Evolutionary conservation across 2,888 invertebrate species (phyloP), one percentile per base, ranked within the genome.

Genomic region (Diabrotica balteata): DNA sequence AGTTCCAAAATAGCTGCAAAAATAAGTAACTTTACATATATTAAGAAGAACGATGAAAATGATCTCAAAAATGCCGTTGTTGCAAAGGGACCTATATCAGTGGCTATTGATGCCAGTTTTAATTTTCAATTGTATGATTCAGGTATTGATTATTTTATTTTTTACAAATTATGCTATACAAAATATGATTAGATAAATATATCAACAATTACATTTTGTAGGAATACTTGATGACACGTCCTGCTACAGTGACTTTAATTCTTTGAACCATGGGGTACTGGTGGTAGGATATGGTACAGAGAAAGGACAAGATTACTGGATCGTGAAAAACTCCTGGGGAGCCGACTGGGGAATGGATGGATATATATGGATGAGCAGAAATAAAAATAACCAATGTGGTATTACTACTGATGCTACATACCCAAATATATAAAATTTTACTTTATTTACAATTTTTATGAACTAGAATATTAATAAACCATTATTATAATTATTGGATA

Each of bases 31-130:
- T 58, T 50, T 52, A 45, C 22, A 10, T 10, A 17, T 55, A 22
- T 64, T 2, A 61, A 45, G 9, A 32, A 32, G 22, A 60, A 60
- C 11, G 61, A 68, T 55, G 75, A 76, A 66, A 53, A 64, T 10
- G 61, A 66, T 8, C 54, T 76, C 9, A 66, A 73, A 66, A 60
- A 65, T 22, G 74, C 73, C 4, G 70, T 72, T 11, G 72, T 73
- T 9, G 47, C n/a, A 47, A 10, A 47, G 8, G 47, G 47, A 8
- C 47, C 47, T 4, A n/a, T 47, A 10, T 8, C 47, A 10, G 47
- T 47, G 4, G 47, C 47, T n/a, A 47, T 47, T 47, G 47, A 47
- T 47, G 47, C 47, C 8, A 47, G 9, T 47, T 47, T 8, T 8
- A 47, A 47, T 47, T 47, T 47, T 47, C 47, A 47, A 47, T 47